Base-by-base conservation (phyloP, 2,888 invertebrate genomes). In the Keiferia lycopersicella region DNA sequence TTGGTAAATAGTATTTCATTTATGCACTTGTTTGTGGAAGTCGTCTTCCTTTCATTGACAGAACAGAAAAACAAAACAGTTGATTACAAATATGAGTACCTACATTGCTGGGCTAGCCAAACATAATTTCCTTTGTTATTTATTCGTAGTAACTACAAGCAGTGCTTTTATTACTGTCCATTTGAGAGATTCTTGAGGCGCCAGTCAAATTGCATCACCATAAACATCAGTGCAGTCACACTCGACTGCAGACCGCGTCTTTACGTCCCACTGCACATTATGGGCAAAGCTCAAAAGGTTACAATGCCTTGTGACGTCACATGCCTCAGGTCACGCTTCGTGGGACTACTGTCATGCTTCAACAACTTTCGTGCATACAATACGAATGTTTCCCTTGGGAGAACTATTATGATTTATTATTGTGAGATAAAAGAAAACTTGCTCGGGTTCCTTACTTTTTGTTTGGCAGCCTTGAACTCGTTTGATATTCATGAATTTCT, bases 281-380 rank as follows among this genome's bases (percentile, higher is more conserved):
- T 64, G 45, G 45, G 51, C 61, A 64, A 59, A 66, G 60, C 66
- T 66, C 64, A 61, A 66, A 64, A 66, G 64, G 62, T 64, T 61
- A 63, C 30, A 22, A 39, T 61, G 48, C 64, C 61, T 61, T 64
- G 65, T 66, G 66, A 58, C 64, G 61, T 69, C 71, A 60, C 60
- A 61, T 18, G 50, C 50, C 20, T 18, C 61, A 26, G 16, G 39
- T 34, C 26, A 82, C 73, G 84, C 76, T 71, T 74, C 74, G 76
- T 71, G 76, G 77, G 75, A 73, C 71, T 71, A 74, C 73, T 77
- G 81, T 75, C 77, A 80, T 78, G 84, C 79, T 80, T 81, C 76
- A 83, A 77, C 78, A 72, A 81, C 75, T 86, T 83, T 78, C 82
- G 80, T 81, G 77, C 70, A 76, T 77, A 77, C 81, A 77, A 78